Evolutionary conservation across 2,888 invertebrate genomes (phyloP), one percentile per base, ranked within the genome.

Genomic region (Julus scandinavius): DNA sequence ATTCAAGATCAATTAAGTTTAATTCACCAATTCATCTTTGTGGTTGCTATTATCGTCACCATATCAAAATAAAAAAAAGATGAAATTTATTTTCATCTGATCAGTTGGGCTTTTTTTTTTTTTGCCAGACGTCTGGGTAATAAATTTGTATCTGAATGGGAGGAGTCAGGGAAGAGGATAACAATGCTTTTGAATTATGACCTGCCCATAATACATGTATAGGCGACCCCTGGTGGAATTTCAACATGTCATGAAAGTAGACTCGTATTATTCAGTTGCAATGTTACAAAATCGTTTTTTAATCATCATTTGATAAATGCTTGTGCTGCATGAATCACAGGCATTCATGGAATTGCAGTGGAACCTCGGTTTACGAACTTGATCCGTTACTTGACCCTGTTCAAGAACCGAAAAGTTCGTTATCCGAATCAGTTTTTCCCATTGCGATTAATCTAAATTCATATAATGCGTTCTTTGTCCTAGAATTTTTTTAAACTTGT

Each of bases 1-100:
- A 80, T 80, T 80, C 80, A 80, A 80, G 80, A 80, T 80, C 80
- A 80, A 80, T 80, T 80, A 80, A 80, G 80, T 80, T 80, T 80
- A 80, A 80, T 80, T 80, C 80, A 80, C 80, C 80, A 80, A 80
- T 80, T 80, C 80, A 80, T 80, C 80, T 80, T 80, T 80, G 80
- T 80, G 80, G 80, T 80, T 80, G n/a, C 38, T 80, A 80, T 80
- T 38, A 80, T 80, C 80, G 80, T 80, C 80, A 80, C 80, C 80
- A 38, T 80, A 80, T 80, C 80, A 13, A 38, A 29, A 38, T 38
- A 80, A 80, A 80, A 72, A 63, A 54, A 80, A 80, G 38, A 9
- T 20, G 13, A 80, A 80, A 80, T 80, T 80, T 80, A 80, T 80
- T 80, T 80, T 6, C 80, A 11, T 13, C 13, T 38, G 80, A 80